These are phyloP conservation scores for Heliconius himera DNA, from an alignment of 1,140 invertebrate genomes.

Conservation along the genomic window DNA sequence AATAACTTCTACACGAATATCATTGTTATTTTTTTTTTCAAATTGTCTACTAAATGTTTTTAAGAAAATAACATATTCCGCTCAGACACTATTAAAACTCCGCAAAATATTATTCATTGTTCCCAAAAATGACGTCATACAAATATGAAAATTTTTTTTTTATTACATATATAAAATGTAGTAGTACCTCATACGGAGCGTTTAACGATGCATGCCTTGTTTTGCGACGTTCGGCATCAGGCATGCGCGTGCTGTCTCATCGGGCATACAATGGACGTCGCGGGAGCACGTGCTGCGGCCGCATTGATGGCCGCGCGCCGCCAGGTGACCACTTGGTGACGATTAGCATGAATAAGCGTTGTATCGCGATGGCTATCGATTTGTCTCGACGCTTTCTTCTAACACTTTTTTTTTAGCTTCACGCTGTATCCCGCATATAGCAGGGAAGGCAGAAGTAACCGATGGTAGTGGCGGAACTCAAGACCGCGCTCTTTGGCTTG, in stretches of 20 bases:
- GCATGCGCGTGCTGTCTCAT: conserved; percentile 66
- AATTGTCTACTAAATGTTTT: too few species aligned
- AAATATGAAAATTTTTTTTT: neutral
- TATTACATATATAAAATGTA: neutral
- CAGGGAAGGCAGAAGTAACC: too few species aligned
- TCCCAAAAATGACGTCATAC: neutral
- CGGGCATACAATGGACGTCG: conserved; percentile 70
- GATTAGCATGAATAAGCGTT: conserved; percentile 64
- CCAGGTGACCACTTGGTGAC: conserved; percentile 61
- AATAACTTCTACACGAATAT: neutral
- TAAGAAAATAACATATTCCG: too few species aligned
- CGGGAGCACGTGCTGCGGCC: conserved; percentile 70
- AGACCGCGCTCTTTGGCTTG: too few species aligned
- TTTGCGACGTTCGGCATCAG: conserved; percentile 69
- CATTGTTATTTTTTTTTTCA: neutral
- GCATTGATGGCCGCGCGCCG: conserved; percentile 62
- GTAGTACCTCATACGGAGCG: conserved; percentile 54
- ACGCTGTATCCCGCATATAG: neutral
- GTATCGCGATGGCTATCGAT: conserved; percentile 64
- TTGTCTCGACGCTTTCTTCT: conserved; percentile 54
- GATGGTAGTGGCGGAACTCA: too few species aligned
- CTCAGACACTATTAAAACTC: neutral
- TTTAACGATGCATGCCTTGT: conserved; percentile 71
- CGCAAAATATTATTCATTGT: neutral
- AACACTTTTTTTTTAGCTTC: conserved; percentile 34